Evolutionary conservation across 92 coral and sea anemone genomes (phyloP).

Genomic region (Scolanthus callimorphus): DNA sequence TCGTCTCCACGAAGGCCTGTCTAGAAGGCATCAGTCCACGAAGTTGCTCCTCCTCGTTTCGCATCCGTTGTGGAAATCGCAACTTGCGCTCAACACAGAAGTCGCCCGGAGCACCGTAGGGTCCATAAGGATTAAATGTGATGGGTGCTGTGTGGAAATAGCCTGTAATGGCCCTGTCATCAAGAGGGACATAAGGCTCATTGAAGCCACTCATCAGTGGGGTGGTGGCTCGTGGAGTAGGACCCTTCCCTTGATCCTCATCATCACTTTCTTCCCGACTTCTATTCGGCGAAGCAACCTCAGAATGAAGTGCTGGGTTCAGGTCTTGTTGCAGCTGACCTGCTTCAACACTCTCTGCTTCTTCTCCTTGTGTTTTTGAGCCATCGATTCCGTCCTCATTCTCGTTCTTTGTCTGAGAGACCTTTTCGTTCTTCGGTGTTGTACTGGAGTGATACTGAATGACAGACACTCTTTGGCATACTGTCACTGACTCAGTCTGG

Average conservation of each 20-base stretch:
- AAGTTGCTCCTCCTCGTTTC: neutral
- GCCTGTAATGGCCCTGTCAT: conserved; percentile 17
- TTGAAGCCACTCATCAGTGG: conserved; percentile 20
- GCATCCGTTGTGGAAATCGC: neutral
- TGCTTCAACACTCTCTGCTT: neutral
- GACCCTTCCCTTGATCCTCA: neutral
- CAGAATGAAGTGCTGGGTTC: neutral
- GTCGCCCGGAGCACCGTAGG: neutral
- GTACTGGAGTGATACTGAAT: conserved; percentile 70
- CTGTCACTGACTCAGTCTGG: neutral
- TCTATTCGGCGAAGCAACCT: neutral
- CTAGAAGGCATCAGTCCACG: too few relatives aligned
- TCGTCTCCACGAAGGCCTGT: neutral
- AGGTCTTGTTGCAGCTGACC: neutral
- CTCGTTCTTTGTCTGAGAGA: neutral
- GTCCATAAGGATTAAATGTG: neutral
- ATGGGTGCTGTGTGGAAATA: neutral
- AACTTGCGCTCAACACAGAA: neutral
- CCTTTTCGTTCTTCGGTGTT: neutral
- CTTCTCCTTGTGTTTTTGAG: neutral
- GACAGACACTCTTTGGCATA: conserved; percentile 77
- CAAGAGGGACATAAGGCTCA: conserved; percentile 26
- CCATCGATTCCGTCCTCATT: neutral
- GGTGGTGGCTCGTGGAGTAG: too few relatives aligned
- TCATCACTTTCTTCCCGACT: neutral